A percentile compares a stretch with the other conserved stretches of the same genome.
Conservation (phyloP, 1,140 invertebrate genomes). For the Bombus balteatus region DNA sequence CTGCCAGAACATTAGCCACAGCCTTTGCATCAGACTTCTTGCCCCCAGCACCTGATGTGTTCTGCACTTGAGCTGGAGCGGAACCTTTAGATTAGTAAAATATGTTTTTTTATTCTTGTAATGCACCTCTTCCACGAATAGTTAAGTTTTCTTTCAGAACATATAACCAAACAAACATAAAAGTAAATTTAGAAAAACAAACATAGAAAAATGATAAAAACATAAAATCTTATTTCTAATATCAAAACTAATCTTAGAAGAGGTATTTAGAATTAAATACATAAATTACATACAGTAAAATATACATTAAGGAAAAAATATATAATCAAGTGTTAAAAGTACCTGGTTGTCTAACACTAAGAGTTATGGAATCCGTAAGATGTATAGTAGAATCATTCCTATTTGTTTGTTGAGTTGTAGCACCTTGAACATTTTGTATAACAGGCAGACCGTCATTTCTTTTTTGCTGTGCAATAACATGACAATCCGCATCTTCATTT, state of each 20-base stretch:
- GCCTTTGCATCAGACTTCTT: constrained; percentile 87
- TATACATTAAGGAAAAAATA: constrained; percentile 15
- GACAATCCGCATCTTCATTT: constrained; percentile 86
- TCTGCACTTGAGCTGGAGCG: constrained; percentile 79
- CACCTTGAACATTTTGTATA: constrained; percentile 88
- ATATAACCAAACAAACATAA: constrained; percentile 4
- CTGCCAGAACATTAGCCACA: constrained; percentile 89
- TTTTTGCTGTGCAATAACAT: constrained; percentile 88
- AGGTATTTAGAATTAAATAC: constrained; percentile 10
- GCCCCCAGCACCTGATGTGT: constrained; percentile 58
- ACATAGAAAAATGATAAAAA: not conserved
- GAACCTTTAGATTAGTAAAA: constrained; percentile 80
- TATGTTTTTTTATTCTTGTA: constrained; percentile 64
- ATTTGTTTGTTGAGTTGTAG: constrained; percentile 80
- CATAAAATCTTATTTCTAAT: not conserved
- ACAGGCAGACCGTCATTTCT: constrained; percentile 88
- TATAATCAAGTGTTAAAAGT: constrained; percentile 29
- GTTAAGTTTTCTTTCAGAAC: not conserved
- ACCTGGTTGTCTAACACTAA: constrained; percentile 85
- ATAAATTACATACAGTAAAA: constrained; percentile 19
- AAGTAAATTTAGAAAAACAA: not conserved
- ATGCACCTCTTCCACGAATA: constrained; percentile 64
- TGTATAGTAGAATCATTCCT: constrained; percentile 85
- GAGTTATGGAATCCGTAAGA: constrained; percentile 86
- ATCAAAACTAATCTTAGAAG: constrained; percentile 39